Evolutionary conservation across 1,140 invertebrate species (phyloP).

Genomic region (Neodiprion lecontei): DNA sequence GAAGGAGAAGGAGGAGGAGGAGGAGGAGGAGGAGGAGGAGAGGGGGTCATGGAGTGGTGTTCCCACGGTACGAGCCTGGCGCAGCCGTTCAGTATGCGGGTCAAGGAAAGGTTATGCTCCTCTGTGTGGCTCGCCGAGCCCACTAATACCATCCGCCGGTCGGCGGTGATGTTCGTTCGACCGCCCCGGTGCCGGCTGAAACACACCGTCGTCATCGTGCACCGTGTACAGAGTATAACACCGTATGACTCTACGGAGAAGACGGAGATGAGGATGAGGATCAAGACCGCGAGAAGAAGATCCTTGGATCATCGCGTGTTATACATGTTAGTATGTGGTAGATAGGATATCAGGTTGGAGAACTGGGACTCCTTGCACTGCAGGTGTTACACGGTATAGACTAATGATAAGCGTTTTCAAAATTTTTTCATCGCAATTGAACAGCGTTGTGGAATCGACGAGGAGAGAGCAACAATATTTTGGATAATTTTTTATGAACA

Average conservation of each 20-base stretch:
- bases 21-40: conserved; percentile 33
- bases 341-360: no score
- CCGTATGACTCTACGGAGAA: no score
- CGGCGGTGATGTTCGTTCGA: conserved; percentile 1
- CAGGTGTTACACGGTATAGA: no score
- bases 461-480: no score
- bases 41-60: conserved; percentile 58
- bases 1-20: conserved; percentile 25
- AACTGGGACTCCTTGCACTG: no score
- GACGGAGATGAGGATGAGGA: not conserved
- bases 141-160: conserved; percentile 43
- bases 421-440: no score
- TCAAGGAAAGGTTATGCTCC: conserved; percentile 63
- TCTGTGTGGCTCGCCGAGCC: conserved; percentile 41
- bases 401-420: no score
- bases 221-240: no score
- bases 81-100: conserved; percentile 63
- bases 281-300: not conserved
- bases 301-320: no score
- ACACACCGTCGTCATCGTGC: not conserved
- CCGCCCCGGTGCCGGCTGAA: not conserved
- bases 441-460: no score
- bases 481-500: no score
- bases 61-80: conserved; percentile 62
- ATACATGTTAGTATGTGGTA: no score